phyloP scores from a whole-genome alignment of 2,113 vertebrate species.

The Laterallus jamaicensis region DNA sequence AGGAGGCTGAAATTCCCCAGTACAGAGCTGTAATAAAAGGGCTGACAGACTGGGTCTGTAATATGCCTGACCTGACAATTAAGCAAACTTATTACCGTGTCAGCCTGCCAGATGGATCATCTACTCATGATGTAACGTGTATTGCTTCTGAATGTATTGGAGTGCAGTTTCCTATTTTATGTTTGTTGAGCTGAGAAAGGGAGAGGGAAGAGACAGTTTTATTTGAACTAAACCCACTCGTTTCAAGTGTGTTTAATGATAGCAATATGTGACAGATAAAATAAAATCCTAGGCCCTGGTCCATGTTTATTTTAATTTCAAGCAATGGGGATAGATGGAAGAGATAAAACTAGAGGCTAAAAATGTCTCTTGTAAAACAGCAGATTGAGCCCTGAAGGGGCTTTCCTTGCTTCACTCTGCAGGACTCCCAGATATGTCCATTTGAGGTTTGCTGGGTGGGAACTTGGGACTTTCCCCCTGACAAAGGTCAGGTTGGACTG shows the following conservation, averaged over 20 bases:
- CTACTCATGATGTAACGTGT: constrained; percentile 59
- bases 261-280: constrained; percentile 76
- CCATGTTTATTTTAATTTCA: constrained; percentile 76
- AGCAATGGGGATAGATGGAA: constrained; percentile 23
- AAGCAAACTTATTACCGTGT: constrained; percentile 73
- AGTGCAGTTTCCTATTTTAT: constrained; percentile 57
- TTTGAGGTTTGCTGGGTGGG: not conserved
- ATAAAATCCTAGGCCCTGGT: constrained; percentile 72
- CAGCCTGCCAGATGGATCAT: constrained; percentile 77
- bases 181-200: constrained; percentile 63
- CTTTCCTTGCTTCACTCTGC: not conserved
- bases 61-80: constrained; percentile 78
- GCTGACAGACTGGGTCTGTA: constrained; percentile 70
- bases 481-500: not conserved
- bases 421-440: not conserved
- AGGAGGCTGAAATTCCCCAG: constrained; percentile 18
- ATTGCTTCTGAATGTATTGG: constrained; percentile 62
- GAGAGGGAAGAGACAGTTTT: constrained; percentile 69
- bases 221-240: constrained; percentile 77
- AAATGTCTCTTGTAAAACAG: constrained; percentile 42
- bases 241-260: constrained; percentile 77
- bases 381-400: not conserved
- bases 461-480: not conserved
- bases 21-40: constrained; percentile 50
- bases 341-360: constrained; percentile 51